Evolutionary conservation across 2,888 invertebrate genomes (phyloP), one percentile per base, ranked within the genome.

Genomic region (Drosophila subquinaria): DNA sequence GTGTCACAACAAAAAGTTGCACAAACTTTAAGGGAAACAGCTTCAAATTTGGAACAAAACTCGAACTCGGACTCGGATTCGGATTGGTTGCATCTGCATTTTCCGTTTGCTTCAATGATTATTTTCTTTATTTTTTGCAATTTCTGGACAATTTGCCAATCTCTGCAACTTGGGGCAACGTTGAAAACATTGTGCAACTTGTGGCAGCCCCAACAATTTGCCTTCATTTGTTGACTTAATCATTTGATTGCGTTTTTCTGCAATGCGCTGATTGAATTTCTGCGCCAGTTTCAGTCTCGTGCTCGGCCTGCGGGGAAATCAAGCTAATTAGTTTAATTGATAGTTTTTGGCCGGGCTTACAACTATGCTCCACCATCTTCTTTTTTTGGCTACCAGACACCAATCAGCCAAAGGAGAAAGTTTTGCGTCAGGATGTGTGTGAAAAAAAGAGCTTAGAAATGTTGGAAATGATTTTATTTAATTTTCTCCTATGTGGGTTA

Each of bases 161-260:
- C 61, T 59, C 47, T 52, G 42, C 66, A 62, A 66, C 40, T 56
- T 70, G 63, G 62, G 56, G 48, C 79, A 57, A 1, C 67, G 20
- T 2, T 61, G 30, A 30, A 30, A 30, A 30, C 30, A 30, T 5
- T 27, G 33, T 38, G 36, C 27, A 52, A 62, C 51, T 45, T 51
- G 61, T 45, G 53, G 69, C 69, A 36, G 67, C 77, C 87, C 69
- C 72, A 79, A 73, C 90, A 90, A 88, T 86, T 86, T 86, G 77
- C 76, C 78, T 76, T 80, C 90, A 82, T 85, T 86, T 86, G 87
- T 86, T 90, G 90, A 86, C 83, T 82, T 88, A 86, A 88, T 82
- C 90, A 88, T 90, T 86, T 82, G 85, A 90, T 85, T 85, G 88
- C 75, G 85, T 86, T 88, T 86, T 89, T 90, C 87, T 76, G 80